Evolutionary conservation across 2,888 invertebrate species (phyloP).

Genomic region (Osmoderma eremita): DNA sequence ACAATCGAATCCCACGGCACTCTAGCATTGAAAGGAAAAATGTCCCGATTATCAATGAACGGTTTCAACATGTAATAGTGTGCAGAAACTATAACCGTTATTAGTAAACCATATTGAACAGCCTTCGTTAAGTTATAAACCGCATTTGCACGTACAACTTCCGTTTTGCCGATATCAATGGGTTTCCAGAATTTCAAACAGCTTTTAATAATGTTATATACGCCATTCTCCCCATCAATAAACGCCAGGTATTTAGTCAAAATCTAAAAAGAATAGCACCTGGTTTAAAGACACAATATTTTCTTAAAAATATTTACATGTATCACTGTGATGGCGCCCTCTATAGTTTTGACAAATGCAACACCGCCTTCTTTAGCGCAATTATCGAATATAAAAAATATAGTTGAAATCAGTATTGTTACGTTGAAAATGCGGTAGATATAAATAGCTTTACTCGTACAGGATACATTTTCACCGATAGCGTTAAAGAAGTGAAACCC

Average conservation of each 20-base stretch:
- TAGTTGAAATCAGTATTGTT: not conserved
- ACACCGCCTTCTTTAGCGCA: conserved; percentile 1
- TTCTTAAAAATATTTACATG: conserved; percentile 7
- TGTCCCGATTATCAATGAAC: conserved; percentile 6
- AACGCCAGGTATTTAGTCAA: conserved; percentile 30
- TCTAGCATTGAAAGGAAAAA: conserved; percentile 21
- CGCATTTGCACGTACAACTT: not conserved
- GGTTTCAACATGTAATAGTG: conserved; percentile 22
- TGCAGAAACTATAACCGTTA: conserved; percentile 3
- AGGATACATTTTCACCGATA: conserved; percentile 24
- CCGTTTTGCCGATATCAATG: not conserved
- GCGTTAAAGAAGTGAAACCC: conserved; percentile 16
- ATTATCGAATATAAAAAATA: not conserved
- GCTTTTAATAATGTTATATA: conserved; percentile 3
- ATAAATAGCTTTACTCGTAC: conserved; percentile 13
- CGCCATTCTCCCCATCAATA: not conserved
- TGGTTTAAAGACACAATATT: not conserved
- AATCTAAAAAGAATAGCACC: conserved; percentile 15
- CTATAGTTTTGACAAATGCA: not conserved
- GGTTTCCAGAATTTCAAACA: conserved; percentile 28
- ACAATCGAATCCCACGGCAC: not conserved
- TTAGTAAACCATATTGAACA: conserved; percentile 13
- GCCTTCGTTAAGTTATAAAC: not conserved
- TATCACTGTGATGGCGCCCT: not conserved
- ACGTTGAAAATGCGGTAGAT: conserved; percentile 17